These are phyloP conservation scores for Sternarchorhynchus goeldii DNA, from an alignment of 2,797 vertebrate genomes.

Conservation along the genomic window DNA sequence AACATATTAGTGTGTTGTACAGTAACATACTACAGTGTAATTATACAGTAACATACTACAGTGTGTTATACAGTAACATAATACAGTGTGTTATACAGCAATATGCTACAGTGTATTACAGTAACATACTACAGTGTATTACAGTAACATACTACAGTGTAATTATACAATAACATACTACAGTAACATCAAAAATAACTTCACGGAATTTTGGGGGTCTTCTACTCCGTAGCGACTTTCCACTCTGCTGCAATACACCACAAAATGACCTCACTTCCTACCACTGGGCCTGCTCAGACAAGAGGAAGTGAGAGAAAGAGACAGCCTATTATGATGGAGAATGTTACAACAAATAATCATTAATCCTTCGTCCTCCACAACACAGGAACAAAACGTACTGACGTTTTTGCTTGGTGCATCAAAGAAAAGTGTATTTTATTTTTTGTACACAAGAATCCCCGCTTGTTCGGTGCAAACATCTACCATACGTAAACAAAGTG, in stretches of 20 bases:
- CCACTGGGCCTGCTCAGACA: slow-evolving; percentile 34
- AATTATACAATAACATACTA: not conserved
- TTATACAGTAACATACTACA: slow-evolving; percentile 16
- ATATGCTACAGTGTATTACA: too few relatives aligned
- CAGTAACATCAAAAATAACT: slow-evolving; percentile 27
- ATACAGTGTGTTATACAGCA: too few relatives aligned
- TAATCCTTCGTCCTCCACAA: not conserved
- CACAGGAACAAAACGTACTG: not conserved
- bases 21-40: not conserved
- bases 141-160: too few relatives aligned
- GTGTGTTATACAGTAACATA: too few relatives aligned
- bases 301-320: slow-evolving; percentile 1
- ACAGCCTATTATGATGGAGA: not conserved
- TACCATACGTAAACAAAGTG: slow-evolving; percentile 16
- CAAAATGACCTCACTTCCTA: slow-evolving; percentile 78
- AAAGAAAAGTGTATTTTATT: slow-evolving; percentile 2
- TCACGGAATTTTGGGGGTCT: slow-evolving; percentile 69
- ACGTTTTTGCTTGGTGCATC: not conserved
- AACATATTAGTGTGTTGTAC: too few relatives aligned
- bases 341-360: not conserved
- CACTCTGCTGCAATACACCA: slow-evolving; percentile 63
- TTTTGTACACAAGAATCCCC: not conserved
- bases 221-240: slow-evolving; percentile 65
- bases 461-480: not conserved
- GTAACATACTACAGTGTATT: too few relatives aligned